Evolutionary conservation across 2,888 invertebrate genomes (phyloP).

Genomic region (Hydraecia micacea): DNA sequence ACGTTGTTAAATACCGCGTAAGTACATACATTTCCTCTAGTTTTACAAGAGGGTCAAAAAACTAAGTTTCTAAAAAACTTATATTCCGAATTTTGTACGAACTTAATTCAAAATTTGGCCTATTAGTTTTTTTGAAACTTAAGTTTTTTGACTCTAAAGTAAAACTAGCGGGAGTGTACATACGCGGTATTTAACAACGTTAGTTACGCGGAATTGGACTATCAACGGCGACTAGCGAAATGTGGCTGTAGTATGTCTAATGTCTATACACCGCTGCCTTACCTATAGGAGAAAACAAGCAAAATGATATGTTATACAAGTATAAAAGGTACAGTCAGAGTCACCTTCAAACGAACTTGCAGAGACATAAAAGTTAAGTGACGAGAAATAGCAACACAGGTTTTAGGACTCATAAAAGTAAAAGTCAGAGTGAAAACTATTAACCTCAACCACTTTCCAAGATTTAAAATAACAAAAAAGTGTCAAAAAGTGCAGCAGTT

Average conservation of each 20-base stretch:
- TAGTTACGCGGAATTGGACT: no score
- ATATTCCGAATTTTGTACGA: no score
- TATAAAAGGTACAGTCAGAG: neutral
- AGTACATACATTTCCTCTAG: no score
- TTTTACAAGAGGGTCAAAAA: no score
- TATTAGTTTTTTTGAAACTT: no score
- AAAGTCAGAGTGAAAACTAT: neutral
- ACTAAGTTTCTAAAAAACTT: no score
- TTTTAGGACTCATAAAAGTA: neutral
- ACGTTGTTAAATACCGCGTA: no score
- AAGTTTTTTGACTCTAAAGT: no score
- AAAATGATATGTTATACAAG: neutral
- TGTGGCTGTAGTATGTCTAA: neutral
- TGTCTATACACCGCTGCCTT: neutral
- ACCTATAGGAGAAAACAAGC: neutral
- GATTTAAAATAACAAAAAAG: constrained; percentile 23
- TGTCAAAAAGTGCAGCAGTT: constrained; percentile 19
- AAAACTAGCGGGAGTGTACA: no score
- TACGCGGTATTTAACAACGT: no score
- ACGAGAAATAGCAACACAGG: neutral
- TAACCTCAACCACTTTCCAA: neutral
- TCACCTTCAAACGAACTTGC: neutral
- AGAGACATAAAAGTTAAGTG: neutral
- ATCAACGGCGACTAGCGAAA: no score
- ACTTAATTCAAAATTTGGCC: no score